Base-by-base conservation (phyloP, 2,113 vertebrate genomes). In the Pimephales promelas region DNA sequence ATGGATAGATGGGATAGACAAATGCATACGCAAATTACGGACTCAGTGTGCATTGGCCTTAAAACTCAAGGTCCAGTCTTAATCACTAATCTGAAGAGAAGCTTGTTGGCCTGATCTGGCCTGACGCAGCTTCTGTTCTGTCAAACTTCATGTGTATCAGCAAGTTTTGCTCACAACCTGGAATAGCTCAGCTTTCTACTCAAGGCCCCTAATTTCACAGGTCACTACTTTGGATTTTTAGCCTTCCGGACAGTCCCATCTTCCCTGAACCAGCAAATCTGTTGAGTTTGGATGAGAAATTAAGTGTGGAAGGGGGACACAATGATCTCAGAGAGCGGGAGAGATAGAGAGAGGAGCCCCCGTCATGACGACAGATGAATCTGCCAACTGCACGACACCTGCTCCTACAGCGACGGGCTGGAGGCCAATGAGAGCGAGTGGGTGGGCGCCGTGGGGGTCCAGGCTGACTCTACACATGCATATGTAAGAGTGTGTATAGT, bases 281-380 rank as follows among this genome's bases (percentile, higher is more conserved):
- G 24, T 47, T 49, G 40, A 80, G 43, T 66, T 61, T 52, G 61
- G 5, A 52, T 28, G 10, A 80, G 61, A 80, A 26, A 80, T 66
- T 18, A 78, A 9, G 10, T 52, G 78, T 79, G 56, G 14, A 78
- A 64, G 77, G 56, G 76, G 24, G 81, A 59, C 81, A 83, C 36
- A 75, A 36, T 56, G 47, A 77, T 83, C 72, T 76, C 57, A 83
- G 73, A 47, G 40, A 40, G 40, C 9, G 40, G 34, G 45, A 66
- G 43, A 80, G 47, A 47, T 57, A 64, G 40, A 79, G 78, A 49
- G 54, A 78, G 79, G 73, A 84, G 74, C 18, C 76, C 87, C 83
- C 66, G 66, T 79, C 87, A 86, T 74, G 86, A 85, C 43, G 76
- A 84, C 81, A 87, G 83, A 88, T 82, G 88, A 85, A 79, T 56